Evolutionary conservation across 2,797 vertebrate species (phyloP), one percentile per base, ranked within the genome.

Genomic region (Chromis chromis): DNA sequence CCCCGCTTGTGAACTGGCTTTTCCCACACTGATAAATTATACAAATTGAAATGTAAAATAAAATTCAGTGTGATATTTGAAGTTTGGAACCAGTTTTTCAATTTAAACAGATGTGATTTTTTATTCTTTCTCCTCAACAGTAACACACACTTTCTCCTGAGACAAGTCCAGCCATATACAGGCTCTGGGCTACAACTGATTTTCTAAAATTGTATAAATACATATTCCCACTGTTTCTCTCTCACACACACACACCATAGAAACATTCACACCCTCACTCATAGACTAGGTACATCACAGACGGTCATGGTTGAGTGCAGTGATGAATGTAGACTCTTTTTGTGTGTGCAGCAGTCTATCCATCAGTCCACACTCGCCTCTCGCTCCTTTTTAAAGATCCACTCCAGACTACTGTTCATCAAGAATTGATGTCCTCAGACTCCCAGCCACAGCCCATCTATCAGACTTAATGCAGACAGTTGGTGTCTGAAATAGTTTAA

Each of bases 281-380:
- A 19, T 21, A 16, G 46, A 27, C 27, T 6, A 13, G 9, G 4
- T 19, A 24, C 52, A 21, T 57, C 28, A 58, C 49, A 6, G 42
- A 42, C 31, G 17, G 19, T 33, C 33, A 28, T 13, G 40, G 31
- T 59, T 65, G 65, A 74, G 56, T 13, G 44, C 60, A 12, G 28
- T 65, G 55, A 78, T 81, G 56, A 66, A 75, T 77, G 53, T 46
- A 65, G 40, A 52, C 60, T 31, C 60, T 64, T n/a, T 5, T 58
- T 55, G 57, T 55, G 4, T 49, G 52, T n/a, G 50, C 27, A 46
- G 66, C 58, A n/a, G 58, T 61, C 52, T 11, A 22, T 70, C 46
- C 54, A 70, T 84, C 76, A 72, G 60, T 57, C 68, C 17, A 1
- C 42, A 9, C 69, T 70, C 49, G 67, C 54, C 50, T 75, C 21